Conservation (phyloP, 1,140 invertebrate genomes). For the Trissolcus basalis region DNA sequence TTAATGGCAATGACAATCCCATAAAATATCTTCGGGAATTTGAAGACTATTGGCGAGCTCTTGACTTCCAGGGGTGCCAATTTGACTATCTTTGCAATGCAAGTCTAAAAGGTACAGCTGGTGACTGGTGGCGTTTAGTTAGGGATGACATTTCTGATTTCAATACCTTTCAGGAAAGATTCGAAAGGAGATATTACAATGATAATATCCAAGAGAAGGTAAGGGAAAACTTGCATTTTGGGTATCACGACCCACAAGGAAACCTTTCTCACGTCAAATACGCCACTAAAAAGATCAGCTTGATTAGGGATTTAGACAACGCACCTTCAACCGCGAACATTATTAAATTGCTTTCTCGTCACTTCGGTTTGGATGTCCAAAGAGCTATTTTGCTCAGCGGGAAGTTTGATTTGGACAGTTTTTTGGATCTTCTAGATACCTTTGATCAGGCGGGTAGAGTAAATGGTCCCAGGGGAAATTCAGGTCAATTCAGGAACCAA, state of each 20-base stretch:
- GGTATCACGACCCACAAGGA: neutral
- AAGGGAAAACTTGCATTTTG: neutral
- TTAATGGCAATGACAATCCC: neutral
- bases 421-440: too few species aligned
- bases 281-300: neutral
- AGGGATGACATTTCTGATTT: too few species aligned
- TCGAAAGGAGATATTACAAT: too few species aligned
- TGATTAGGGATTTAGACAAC: neutral
- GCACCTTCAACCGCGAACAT: too few species aligned
- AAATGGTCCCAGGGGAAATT: too few species aligned
- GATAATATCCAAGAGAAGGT: neutral
- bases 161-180: too few species aligned
- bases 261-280: neutral
- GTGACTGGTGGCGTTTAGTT: neutral
- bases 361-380: too few species aligned
- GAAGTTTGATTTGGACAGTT: too few species aligned
- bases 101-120: neutral
- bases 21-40: neutral
- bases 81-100: neutral
- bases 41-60: neutral
- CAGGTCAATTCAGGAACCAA: too few species aligned
- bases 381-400: too few species aligned
- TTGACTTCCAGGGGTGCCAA: neutral
- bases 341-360: too few species aligned
- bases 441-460: too few species aligned